Conservation (phyloP, 2,113 vertebrate species). For the Cettia cetti region DNA sequence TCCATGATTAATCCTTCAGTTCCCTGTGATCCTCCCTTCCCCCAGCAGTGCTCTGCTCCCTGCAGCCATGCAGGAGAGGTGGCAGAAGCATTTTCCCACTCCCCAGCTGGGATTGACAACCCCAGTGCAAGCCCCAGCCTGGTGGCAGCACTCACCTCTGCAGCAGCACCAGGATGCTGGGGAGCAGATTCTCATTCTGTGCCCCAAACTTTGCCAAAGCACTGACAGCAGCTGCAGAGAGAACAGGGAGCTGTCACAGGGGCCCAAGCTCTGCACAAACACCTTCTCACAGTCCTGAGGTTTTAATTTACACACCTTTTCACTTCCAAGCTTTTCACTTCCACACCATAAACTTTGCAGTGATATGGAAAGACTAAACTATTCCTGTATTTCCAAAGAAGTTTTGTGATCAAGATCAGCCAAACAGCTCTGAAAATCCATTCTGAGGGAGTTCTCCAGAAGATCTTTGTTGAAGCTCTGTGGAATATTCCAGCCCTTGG, state of each 20-base stretch:
- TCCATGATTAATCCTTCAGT: background rate
- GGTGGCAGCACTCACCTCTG: conserved; percentile 79
- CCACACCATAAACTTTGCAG: background rate
- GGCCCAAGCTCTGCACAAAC: accelerated
- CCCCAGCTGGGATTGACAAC: accelerated
- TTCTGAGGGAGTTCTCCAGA: background rate
- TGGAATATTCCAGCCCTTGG: background rate
- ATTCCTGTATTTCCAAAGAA: background rate
- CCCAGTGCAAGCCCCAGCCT: background rate
- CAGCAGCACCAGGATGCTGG: conserved; percentile 93
- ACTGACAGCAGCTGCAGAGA: conserved; percentile 87
- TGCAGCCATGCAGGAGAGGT: background rate
- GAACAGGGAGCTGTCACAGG: background rate
- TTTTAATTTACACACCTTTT: background rate
- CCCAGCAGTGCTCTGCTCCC: background rate
- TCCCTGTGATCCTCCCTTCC: background rate
- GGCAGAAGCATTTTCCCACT: background rate
- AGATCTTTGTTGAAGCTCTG: background rate
- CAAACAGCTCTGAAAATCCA: background rate
- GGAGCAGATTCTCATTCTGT: conserved; percentile 94
- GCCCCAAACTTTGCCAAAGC: conserved; percentile 97
- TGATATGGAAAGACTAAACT: accelerated
- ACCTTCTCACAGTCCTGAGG: too few relatives aligned
- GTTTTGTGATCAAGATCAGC: background rate
- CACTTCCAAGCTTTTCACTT: background rate